These are phyloP conservation scores for Oscheius onirici DNA, from an alignment of 2,888 invertebrate genomes.

Conservation along the genomic window DNA sequence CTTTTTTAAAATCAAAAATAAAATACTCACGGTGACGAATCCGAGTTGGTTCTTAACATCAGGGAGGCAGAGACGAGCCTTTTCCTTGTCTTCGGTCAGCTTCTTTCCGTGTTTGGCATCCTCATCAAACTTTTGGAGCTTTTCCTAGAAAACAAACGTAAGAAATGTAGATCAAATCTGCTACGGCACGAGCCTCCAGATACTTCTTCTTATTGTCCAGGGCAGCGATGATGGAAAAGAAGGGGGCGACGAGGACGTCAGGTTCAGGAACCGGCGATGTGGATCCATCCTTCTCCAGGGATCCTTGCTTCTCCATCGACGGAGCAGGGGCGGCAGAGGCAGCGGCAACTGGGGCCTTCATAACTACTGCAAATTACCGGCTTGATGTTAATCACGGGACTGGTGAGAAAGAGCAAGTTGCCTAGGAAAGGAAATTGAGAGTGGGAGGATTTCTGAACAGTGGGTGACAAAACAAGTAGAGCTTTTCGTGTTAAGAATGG, in stretches of 20 bases:
- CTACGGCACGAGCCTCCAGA: conserved; percentile 17
- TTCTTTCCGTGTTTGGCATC: conserved; percentile 9
- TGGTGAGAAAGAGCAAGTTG: background rate
- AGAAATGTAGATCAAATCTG: background rate
- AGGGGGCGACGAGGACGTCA: conserved; percentile 14
- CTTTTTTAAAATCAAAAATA: background rate
- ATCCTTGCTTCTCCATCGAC: background rate
- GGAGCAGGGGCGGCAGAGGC: conserved; percentile 1
- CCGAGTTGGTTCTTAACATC: conserved; percentile 24
- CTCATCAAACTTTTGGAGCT: conserved; percentile 14
- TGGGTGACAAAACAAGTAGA: too few relatives aligned
- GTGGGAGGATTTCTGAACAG: background rate
- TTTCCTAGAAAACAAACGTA: conserved; percentile 14
- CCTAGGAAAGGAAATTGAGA: too few relatives aligned
- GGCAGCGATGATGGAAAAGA: background rate
- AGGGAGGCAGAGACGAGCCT: conserved; percentile 27
- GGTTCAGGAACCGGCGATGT: background rate
- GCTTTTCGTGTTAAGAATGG: too few relatives aligned
- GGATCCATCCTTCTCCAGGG: background rate
- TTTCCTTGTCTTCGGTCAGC: conserved; percentile 15
- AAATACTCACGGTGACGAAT: background rate
- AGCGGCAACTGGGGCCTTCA: conserved; percentile 24
- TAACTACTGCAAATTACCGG: conserved; percentile 4
- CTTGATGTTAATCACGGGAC: background rate
- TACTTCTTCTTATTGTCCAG: conserved; percentile 25